phyloP scores from a whole-genome alignment of 2,888 invertebrate genomes.

The Gari tellinella region DNA sequence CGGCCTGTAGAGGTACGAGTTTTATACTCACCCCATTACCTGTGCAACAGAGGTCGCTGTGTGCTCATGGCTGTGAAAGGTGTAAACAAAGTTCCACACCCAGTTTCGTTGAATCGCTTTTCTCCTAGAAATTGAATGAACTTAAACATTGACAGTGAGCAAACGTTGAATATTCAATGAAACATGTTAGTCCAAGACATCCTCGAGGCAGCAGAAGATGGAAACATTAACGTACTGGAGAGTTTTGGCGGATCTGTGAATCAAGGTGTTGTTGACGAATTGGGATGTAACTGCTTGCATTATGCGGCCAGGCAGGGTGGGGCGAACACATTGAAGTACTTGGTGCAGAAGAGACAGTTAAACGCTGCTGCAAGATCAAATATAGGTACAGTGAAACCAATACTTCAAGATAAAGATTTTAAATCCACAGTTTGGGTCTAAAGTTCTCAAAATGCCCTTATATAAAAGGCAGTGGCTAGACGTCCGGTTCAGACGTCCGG shows the following conservation, averaged over 20 bases:
- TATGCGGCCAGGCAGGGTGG: slow-evolving; percentile 83
- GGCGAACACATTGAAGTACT: slow-evolving; percentile 76
- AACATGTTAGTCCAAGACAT: slow-evolving; percentile 55
- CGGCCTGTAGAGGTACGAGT: no score
- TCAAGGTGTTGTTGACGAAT: slow-evolving; percentile 71
- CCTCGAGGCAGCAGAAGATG: slow-evolving; percentile 65
- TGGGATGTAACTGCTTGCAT: slow-evolving; percentile 83
- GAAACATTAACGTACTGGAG: slow-evolving; percentile 57
- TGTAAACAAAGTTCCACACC: slow-evolving; percentile 27
- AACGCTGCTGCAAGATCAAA: slow-evolving; percentile 65
- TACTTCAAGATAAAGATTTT: no score
- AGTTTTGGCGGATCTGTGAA: slow-evolving; percentile 22
- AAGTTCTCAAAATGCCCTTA: no score
- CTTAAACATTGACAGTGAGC: no score
- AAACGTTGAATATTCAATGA: not conserved
- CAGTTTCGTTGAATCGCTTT: no score
- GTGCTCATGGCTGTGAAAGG: slow-evolving; percentile 13
- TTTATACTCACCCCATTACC: no score
- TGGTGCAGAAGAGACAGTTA: slow-evolving; percentile 76
- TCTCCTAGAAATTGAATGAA: no score
- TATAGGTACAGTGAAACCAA: slow-evolving; percentile 48
- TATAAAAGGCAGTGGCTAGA: no score
- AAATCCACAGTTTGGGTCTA: no score
- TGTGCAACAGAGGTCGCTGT: slow-evolving; percentile 10
- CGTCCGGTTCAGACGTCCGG: no score